Conservation (phyloP, 2,888 invertebrate genomes). For the Boloria euphrosyne region DNA sequence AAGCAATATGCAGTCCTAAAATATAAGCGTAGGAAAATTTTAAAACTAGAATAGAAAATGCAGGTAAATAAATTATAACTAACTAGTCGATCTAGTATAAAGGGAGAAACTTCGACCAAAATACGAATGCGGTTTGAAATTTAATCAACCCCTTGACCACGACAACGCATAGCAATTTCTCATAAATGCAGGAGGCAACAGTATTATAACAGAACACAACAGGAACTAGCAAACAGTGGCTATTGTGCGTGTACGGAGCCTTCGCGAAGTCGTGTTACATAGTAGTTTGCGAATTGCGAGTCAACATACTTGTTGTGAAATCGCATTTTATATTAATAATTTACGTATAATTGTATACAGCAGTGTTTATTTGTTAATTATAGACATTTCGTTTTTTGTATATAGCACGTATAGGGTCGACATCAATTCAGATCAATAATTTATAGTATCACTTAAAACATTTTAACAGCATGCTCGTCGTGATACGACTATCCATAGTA, state of each 20-base stretch:
- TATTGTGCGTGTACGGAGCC: conserved; percentile 67
- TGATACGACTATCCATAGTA: conserved; percentile 29
- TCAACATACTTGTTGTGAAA: conserved; percentile 60
- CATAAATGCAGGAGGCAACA: conserved; percentile 50
- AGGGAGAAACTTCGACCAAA: conserved; percentile 36
- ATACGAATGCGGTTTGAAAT: conserved; percentile 56
- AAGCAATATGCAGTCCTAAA: too few species aligned
- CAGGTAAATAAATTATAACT: neutral
- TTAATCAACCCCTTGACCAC: conserved; percentile 62
- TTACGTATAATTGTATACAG: neutral
- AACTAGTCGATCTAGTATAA: conserved; percentile 14
- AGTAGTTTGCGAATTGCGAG: conserved; percentile 59
- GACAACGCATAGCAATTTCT: conserved; percentile 57
- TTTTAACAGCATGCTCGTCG: conserved; percentile 22
- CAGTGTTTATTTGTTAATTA: too few species aligned
- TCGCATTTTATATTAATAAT: conserved; percentile 44
- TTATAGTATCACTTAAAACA: conserved; percentile 20
- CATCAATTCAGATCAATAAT: neutral
- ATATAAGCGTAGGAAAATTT: too few species aligned
- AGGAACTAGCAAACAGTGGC: conserved; percentile 59
- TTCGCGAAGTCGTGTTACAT: conserved; percentile 61
- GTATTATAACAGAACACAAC: conserved; percentile 43
- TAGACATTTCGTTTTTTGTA: too few species aligned
- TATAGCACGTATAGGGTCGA: too few species aligned
- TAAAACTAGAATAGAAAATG: too few species aligned